Evolutionary conservation across 30 jellyfish, hydroid and myxozoan genomes (phyloP).

Genomic region (Turritopsis rubra): DNA sequence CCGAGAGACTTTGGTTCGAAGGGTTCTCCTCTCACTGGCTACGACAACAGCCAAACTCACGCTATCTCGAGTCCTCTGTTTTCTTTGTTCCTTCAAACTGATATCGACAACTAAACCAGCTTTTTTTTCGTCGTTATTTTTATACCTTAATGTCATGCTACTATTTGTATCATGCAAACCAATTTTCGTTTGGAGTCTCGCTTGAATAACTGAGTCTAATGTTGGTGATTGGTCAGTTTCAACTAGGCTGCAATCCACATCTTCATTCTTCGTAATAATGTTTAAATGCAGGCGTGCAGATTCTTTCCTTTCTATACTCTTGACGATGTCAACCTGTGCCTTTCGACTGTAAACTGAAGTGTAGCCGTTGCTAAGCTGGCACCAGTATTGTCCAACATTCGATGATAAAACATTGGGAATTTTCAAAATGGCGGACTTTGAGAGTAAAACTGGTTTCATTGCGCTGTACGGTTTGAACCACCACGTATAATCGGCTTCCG

Average conservation of each 20-base stretch:
- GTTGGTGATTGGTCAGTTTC: background rate
- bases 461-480: constrained; percentile 46
- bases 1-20: constrained; percentile 29
- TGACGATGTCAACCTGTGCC: constrained; percentile 58
- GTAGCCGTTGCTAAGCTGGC: constrained; percentile 70
- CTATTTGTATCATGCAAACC: constrained; percentile 10
- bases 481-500: constrained; percentile 49
- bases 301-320: constrained; percentile 33
- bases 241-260: constrained; percentile 25
- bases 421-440: constrained; percentile 28
- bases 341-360: constrained; percentile 55
- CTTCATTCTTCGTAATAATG: constrained; percentile 11
- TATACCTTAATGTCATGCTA: background rate
- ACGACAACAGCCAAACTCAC: constrained; percentile 37
- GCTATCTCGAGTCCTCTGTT: constrained; percentile 5
- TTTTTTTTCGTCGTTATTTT: background rate
- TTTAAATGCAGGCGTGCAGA: constrained; percentile 28
- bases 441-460: constrained; percentile 14
- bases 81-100: background rate
- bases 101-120: constrained; percentile 16
- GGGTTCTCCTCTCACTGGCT: constrained; percentile 31
- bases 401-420: constrained; percentile 22
- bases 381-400: constrained; percentile 74
- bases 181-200: constrained; percentile 10
- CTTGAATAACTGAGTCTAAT: constrained; percentile 10